Evolutionary conservation across 92 coral and sea anemone species (phyloP).

Genomic region (Zoanthus sociatus): DNA sequence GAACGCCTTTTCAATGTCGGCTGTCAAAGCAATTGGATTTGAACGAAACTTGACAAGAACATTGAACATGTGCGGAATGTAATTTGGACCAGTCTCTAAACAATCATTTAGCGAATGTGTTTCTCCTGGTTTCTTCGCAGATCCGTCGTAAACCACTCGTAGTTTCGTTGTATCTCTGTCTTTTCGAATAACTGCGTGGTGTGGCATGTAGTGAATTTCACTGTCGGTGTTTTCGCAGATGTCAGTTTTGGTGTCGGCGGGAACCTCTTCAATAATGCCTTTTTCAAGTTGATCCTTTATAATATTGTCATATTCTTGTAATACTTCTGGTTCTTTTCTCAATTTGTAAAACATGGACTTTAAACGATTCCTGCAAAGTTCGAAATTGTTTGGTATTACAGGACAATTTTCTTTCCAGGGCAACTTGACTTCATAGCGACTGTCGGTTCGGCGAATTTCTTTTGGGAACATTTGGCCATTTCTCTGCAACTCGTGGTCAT

Average conservation of each 20-base stretch:
- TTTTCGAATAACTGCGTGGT: slow-evolving; percentile 42
- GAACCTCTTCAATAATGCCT: slow-evolving; percentile 41
- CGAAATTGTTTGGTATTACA: slow-evolving; percentile 53
- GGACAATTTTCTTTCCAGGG: slow-evolving; percentile 68
- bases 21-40: slow-evolving; percentile 30
- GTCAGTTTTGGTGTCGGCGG: slow-evolving; percentile 1
- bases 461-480: background rate
- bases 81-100: slow-evolving; percentile 25
- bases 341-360: background rate
- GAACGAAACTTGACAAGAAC: slow-evolving; percentile 54
- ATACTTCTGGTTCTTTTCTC: slow-evolving; percentile 15
- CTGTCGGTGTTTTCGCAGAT: background rate
- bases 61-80: slow-evolving; percentile 46
- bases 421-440: slow-evolving; percentile 67
- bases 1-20: slow-evolving; percentile 63
- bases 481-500: slow-evolving; percentile 2
- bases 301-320: slow-evolving; percentile 23
- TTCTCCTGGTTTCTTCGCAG: slow-evolving; percentile 31
- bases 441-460: too few species aligned
- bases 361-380: slow-evolving; percentile 53
- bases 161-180: slow-evolving; percentile 58
- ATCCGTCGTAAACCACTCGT: slow-evolving; percentile 58
- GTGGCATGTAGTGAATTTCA: slow-evolving; percentile 35
- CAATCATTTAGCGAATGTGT: slow-evolving; percentile 37
- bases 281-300: slow-evolving; percentile 11